Evolutionary conservation across 2,113 vertebrate species (phyloP).

Genomic region (Muntiacus reevesi): DNA sequence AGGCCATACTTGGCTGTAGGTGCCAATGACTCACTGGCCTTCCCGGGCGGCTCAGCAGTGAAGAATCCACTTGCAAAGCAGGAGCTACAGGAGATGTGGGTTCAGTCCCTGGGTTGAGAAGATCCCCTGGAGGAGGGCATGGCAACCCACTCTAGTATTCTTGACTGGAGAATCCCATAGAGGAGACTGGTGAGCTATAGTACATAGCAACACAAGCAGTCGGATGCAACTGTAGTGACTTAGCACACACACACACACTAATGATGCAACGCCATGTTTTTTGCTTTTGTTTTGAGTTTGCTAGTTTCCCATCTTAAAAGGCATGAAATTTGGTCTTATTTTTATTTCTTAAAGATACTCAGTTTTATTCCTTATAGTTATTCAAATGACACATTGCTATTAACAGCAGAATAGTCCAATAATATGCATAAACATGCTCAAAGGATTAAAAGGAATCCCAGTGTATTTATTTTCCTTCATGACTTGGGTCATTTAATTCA

Average conservation of each 20-base stretch:
- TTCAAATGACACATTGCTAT: background rate
- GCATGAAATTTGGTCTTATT: background rate
- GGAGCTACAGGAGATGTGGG: background rate
- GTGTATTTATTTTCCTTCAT: background rate
- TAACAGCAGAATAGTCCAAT: background rate
- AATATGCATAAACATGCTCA: background rate
- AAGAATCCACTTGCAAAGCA: background rate
- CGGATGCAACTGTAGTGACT: fast-evolving
- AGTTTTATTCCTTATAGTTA: background rate
- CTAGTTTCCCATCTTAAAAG: background rate
- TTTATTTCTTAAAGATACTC: slow-evolving; percentile 24
- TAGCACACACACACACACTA: background rate
- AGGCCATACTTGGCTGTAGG: background rate
- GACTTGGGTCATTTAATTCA: background rate
- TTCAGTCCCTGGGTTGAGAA: background rate
- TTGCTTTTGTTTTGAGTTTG: background rate
- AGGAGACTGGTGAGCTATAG: background rate
- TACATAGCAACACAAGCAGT: background rate
- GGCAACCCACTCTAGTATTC: background rate
- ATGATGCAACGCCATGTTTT: background rate
- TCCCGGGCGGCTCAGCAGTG: background rate
- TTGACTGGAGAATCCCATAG: background rate
- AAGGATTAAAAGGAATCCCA: background rate
- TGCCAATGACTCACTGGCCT: background rate
- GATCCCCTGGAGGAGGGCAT: background rate